These are phyloP conservation scores for Tetramorium parvispinum DNA, from an alignment of 1,140 invertebrate genomes.

Conservation along the genomic window DNA sequence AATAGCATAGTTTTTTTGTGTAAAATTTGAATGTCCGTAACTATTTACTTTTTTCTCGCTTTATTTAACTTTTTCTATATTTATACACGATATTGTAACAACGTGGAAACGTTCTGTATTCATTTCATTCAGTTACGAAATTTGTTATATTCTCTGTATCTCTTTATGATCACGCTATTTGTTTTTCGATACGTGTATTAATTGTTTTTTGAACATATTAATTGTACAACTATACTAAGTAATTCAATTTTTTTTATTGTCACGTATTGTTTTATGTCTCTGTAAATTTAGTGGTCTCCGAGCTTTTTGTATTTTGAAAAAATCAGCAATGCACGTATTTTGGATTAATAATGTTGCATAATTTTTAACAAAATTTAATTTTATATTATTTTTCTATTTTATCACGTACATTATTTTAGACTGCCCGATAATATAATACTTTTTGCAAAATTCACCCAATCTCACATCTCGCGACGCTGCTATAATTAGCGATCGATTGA, in stretches of 20 bases:
- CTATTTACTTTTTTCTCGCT: background rate
- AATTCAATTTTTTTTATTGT: constrained; percentile 8
- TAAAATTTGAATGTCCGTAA: background rate
- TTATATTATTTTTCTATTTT: background rate
- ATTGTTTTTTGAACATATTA: background rate
- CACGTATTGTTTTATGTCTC: background rate
- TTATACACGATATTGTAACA: background rate
- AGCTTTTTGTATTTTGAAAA: background rate
- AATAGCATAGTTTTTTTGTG: background rate
- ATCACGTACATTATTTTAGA: background rate
- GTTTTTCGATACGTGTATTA: background rate
- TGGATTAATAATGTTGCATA: background rate
- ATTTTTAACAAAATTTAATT: constrained; percentile 19
- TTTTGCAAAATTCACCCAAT: background rate
- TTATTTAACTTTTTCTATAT: constrained; percentile 19
- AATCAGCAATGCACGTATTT: background rate
- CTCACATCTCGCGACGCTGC: background rate
- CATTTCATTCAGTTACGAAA: constrained; percentile 31
- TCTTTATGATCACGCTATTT: background rate
- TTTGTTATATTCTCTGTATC: background rate
- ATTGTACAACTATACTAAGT: constrained; percentile 4
- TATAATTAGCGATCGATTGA: constrained; percentile 40
- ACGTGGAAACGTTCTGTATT: background rate
- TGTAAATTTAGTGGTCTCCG: background rate
- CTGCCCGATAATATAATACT: background rate